Percentiles rank a stretch among this genome's conserved stretches.
Conservation (phyloP, 2,888 invertebrate species). For the Stenurella melanura region DNA sequence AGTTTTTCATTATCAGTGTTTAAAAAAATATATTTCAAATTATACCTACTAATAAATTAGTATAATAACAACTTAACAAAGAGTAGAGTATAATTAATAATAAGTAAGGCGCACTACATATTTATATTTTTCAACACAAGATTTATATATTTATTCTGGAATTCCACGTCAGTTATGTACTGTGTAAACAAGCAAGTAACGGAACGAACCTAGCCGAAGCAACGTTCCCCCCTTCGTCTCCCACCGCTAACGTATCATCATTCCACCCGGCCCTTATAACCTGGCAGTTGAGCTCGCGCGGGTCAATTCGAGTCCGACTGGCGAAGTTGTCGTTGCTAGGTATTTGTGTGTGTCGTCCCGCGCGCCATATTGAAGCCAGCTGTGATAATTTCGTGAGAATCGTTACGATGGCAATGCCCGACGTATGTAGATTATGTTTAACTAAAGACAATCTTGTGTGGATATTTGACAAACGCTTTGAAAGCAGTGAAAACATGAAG, state of each 20-base stretch:
- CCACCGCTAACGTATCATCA: not conserved
- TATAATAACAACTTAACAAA: too few species aligned
- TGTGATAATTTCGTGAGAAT: not conserved
- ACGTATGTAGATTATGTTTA: slow-evolving; percentile 61
- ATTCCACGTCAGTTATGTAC: not conserved
- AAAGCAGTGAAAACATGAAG: slow-evolving; percentile 46
- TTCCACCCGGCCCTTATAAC: not conserved
- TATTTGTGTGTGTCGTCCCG: not conserved
- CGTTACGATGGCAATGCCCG: not conserved
- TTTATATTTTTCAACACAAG: too few species aligned
- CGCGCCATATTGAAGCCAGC: not conserved
- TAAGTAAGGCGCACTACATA: too few species aligned
- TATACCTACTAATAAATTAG: too few species aligned
- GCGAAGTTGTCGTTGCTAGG: not conserved
- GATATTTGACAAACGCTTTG: slow-evolving; percentile 52
- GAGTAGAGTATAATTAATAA: too few species aligned
- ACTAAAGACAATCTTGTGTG: slow-evolving; percentile 54
- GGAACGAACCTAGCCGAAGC: not conserved
- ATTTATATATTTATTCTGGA: not conserved
- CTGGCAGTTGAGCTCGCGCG: not conserved
- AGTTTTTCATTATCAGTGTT: too few species aligned
- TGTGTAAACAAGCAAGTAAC: not conserved
- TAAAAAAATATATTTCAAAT: too few species aligned
- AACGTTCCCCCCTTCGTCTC: not conserved
- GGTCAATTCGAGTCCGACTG: not conserved